A percentile compares a stretch with the other conserved stretches of the same genome.
Evolutionary conservation across 2,113 vertebrate species (phyloP).

Genomic region (Cyphomyrus plagiostoma): DNA sequence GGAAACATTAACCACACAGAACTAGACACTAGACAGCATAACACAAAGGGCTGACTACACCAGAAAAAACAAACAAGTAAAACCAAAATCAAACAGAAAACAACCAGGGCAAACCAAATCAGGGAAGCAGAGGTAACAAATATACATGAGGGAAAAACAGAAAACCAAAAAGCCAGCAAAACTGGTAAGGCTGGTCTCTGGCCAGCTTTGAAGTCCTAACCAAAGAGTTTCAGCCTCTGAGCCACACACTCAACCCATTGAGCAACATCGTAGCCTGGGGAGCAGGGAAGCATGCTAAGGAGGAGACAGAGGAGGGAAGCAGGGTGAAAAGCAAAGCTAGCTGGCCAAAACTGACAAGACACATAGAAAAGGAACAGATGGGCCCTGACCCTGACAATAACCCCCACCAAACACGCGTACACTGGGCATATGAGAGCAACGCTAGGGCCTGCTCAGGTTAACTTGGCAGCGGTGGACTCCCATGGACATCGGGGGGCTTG

Average conservation of each 20-base stretch:
- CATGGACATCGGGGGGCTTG: too few species aligned
- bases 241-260: neutral
- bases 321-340: neutral
- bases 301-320: too few species aligned
- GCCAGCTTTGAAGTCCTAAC: too few species aligned
- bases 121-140: neutral
- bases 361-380: neutral
- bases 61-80: neutral
- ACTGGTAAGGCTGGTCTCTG: neutral
- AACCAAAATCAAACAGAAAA: neutral
- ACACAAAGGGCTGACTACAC: neutral
- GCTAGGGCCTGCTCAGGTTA: too few species aligned
- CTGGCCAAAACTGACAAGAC: neutral
- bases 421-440: too few species aligned
- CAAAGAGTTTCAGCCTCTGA: neutral
- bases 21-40: neutral
- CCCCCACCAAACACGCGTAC: too few species aligned
- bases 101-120: neutral
- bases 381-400: neutral
- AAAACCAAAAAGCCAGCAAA: neutral
- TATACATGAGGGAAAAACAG: neutral
- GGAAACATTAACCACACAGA: neutral
- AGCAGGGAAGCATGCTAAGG: neutral
- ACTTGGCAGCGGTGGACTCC: too few species aligned
- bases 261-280: neutral